Evolutionary conservation across 2,888 invertebrate species (phyloP), one percentile per base, ranked within the genome.

Genomic region (Mesorhabditis spiculigera): DNA sequence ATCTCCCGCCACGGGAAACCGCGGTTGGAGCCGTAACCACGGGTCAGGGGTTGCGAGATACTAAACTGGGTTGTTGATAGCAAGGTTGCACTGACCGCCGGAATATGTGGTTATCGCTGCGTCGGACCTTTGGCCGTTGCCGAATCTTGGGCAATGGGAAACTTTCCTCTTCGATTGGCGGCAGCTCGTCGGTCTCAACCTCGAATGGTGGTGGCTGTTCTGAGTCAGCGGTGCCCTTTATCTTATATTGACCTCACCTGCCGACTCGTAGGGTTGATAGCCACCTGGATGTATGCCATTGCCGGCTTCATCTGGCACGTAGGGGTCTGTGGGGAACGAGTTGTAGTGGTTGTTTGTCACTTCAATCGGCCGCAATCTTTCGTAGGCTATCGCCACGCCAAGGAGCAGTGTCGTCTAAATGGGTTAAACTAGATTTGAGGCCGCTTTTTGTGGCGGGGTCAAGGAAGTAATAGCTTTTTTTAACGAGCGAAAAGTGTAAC

Each of bases 121-220:
- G 8, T 50, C 58, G 58, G n/a, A 50, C 3, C 1, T 1, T 13
- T 13, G 58, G 58, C 10, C 58, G 58, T 13, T 13, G n/a, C n/a
- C 58, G 58, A 50, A 13, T 50, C n/a, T n/a, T 50, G 10, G 58
- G 58, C 58, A 50, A 13, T 50, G 58, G 58, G 58, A 13, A 50
- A n/a, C 58, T 50, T 50, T 50, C 58, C n/a, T 50, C 58, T 50
- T 50, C 58, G n/a, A 50, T 50, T 50, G 58, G 58, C n/a, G 58
- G 58, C 8, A 50, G 58, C 58, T 50, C 58, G 8, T 50, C 58
- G n/a, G 58, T 50, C n/a, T 50, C 58, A 50, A 50, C n/a, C n/a
- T 50, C 58, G 58, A 50, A 50, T 50, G 58, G 58, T 13, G 58
- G 58, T n/a, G n/a, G 58, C 58, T 10, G 10, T 50, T 50, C 58